Base-by-base conservation (phyloP, 2,113 vertebrate species). In the Phylloscopus whistleri region DNA sequence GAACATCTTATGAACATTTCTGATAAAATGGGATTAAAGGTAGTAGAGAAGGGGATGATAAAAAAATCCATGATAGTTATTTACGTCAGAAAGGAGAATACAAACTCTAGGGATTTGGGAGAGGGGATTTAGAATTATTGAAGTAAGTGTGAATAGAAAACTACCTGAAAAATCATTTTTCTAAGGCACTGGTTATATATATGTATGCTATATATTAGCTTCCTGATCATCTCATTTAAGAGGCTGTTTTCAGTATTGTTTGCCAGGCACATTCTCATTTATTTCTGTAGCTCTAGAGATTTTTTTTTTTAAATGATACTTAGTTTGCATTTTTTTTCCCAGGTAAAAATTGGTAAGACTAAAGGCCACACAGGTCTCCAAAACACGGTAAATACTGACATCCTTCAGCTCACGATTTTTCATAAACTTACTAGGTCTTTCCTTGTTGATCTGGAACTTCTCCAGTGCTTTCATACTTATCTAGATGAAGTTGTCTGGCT, bases 1-100 rank as follows among this genome's bases (percentile, higher is more conserved):
- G 41, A 41, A 41, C 13, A 14, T 62, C 8, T 35, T 69, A 37
- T 15, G 3, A 30, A 13, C 1, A 62, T 51, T 83, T 87, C 41
- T 64, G 48, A 60, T 46, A 67, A 6, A 63, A 3, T 37, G 5
- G 13, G 8, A 33, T 72, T 21, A 64, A 72, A 31, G 1, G 2
- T n/a, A 72, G 5, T 19, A 66, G 5, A 80, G 11, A 90, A 44
- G 8, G 70, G 5, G 2, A 66, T 11, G 14, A 6, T 11, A 4
- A 56, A 77, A 26, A 35, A 63, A 46, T 59, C 16, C 9, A 0
- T 35, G 2, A 27, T 4, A 19, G 2, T 9, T 89, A 20, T 4
- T 81, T 59, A 33, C 15, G 11, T 11, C 9, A 68, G 22, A 93
- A 73, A 15, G 12, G 11, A 80, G 8, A 80, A 67, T 31, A 53